Evolutionary conservation across 2,797 vertebrate genomes (phyloP), one percentile per base, ranked within the genome.

Genomic region (Hypotaenidia philippensis): DNA sequence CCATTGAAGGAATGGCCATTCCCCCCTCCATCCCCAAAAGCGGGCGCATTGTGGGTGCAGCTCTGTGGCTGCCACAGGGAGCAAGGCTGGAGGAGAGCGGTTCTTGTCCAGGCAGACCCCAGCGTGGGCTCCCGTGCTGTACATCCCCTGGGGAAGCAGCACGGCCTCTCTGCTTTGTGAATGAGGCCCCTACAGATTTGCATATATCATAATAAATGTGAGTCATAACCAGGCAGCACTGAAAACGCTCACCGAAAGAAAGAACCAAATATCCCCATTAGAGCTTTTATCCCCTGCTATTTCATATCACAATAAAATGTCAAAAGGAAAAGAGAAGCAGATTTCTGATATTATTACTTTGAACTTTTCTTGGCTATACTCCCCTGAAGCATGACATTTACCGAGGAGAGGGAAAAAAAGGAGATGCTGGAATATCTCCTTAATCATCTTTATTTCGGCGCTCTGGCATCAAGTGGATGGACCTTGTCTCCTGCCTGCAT

Each of bases 371-470:
- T 91, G 86, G 93, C 84, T 89, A 45, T 32, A 49, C 68, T 97
- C 94, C 92, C 96, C 81, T 83, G 92, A 95, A 98, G 95, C 71
- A 23, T 97, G 97, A 95, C 97, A 97, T 97, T 97, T 97, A 94
- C 83, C 4, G 52, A 93, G 83, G 59, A 74, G 69, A 69, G 77
- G 85, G 14, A 71, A 83, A 87, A 55, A 88, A 87, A 88, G 71
- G 11, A 44, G 90, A 80, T 71, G 66, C 75, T 72, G 53, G 70
- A 87, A 88, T 53, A 55, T 57, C 41, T 64, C 63, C 86, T 96
- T 91, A 87, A 93, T 97, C 95, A 93, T 93, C 91, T 94, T 87
- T 70, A 96, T 96, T 94, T 94, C 78, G 19, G 60, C 3, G 1
- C 83, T 2, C 22, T 77, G 90, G 88, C 90, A 71, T 25, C 3